Evolutionary conservation across 2,888 invertebrate genomes (phyloP), one percentile per base, ranked within the genome.

Genomic region (Allygus modestus): DNA sequence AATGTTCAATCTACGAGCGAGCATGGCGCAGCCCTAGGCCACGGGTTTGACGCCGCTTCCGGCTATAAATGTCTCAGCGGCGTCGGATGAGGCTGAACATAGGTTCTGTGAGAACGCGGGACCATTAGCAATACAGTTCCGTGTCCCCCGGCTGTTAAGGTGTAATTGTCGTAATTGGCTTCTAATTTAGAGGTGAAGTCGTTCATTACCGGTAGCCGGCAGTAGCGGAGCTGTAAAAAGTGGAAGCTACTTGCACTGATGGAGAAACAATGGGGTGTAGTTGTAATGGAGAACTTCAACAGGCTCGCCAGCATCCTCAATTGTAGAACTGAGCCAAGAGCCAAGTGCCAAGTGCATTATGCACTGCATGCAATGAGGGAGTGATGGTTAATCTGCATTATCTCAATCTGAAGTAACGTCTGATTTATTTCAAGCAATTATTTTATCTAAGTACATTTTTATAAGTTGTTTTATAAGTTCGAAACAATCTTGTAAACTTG

Each of bases 151-250:
- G 79, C 37, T 37, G 58, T 79, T 58, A 77, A 1, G 26, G 20
- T 58, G 54, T 79, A 79, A 79, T 79, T 79, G 20, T 79, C 26
- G 79, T 79, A 79, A 79, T 79, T 79, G 79, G 79, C 79, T 54
- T 79, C 79, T 79, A 79, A 79, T 79, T 58, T 79, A 58, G 79
- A 79, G 23, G 79, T 20, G 58, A 26, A 54, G 51, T 51, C 33
- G 79, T 58, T 37, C 79, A 79, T 79, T 79, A 79, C 79, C 79
- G 37, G 79, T 79, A 79, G 58, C 51, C 26, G 73, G 7, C 28
- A 9, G 33, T 23, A 23, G 26, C 2, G 33, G 33, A 69, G 15
- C 28, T 23, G 79, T 77, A 77, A 51, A 46, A 46, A 77, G 1
- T 46, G 77, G 77, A 15, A 11, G 23, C 41, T 28, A 75, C n/a